These are phyloP conservation scores for Drosophila parthenogenetica DNA, from an alignment of 2,888 invertebrate genomes.

Conservation along the genomic window DNA sequence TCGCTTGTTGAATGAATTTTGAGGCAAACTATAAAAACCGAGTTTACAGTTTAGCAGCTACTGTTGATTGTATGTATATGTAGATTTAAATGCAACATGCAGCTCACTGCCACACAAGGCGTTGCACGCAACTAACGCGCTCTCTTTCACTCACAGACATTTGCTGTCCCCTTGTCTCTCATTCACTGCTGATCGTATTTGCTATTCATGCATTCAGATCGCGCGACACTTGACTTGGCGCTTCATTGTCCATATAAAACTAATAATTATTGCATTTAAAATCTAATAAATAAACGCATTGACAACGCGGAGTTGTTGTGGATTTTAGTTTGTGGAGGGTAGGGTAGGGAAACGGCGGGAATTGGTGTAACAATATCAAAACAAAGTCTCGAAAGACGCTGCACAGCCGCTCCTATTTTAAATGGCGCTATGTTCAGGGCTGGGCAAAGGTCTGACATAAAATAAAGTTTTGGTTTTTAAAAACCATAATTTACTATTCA, in stretches of 20 bases:
- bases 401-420: slow-evolving; percentile 73
- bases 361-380: slow-evolving; percentile 5
- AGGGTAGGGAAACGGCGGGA: not conserved
- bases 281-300: slow-evolving; percentile 79
- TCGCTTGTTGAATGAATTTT: slow-evolving; percentile 63
- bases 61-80: slow-evolving; percentile 41
- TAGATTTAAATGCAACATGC: slow-evolving; percentile 51
- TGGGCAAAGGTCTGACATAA: slow-evolving; percentile 10
- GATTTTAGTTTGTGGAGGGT: slow-evolving; percentile 7
- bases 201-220: slow-evolving; percentile 65
- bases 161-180: not conserved
- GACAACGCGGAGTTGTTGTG: slow-evolving; percentile 57
- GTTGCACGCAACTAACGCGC: slow-evolving; percentile 21
- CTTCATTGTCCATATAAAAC: slow-evolving; percentile 78
- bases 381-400: slow-evolving; percentile 10
- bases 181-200: slow-evolving; percentile 16
- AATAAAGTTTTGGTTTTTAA: not conserved
- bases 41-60: slow-evolving; percentile 75
- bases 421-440: slow-evolving; percentile 53
- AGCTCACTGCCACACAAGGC: slow-evolving; percentile 59
- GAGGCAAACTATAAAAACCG: slow-evolving; percentile 33
- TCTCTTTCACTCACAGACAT: not conserved
- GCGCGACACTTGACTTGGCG: slow-evolving; percentile 64
- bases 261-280: slow-evolving; percentile 81
- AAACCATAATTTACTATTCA: not conserved